Conservation (phyloP, 2,797 vertebrate genomes). For the Mastacembelus armatus region DNA sequence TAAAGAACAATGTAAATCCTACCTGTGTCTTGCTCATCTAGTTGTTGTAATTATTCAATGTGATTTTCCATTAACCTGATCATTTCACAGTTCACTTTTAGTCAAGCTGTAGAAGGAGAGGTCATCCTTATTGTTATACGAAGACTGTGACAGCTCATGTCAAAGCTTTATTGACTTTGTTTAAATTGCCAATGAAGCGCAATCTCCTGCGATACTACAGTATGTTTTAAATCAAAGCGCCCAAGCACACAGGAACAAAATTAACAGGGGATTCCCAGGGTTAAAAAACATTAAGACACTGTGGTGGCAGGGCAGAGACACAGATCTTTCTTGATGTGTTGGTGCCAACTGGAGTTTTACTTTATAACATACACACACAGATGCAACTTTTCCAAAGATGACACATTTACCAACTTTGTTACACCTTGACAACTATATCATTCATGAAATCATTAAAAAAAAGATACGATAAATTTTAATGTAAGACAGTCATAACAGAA, state of each 20-base stretch:
- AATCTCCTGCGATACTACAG: slow-evolving; percentile 2
- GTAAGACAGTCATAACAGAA: background rate
- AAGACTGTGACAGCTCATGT: slow-evolving; percentile 6
- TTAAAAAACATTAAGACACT: slow-evolving; percentile 15
- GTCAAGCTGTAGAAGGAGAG: no score
- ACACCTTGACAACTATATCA: background rate
- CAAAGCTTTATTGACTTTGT: background rate
- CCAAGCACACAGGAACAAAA: slow-evolving; percentile 32
- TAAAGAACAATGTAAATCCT: background rate
- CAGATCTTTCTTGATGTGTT: slow-evolving; percentile 55
- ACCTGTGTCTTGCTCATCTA: background rate
- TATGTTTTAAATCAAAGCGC: slow-evolving; percentile 27
- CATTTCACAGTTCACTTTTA: no score
- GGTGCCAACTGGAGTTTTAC: slow-evolving; percentile 27
- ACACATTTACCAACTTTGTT: background rate
- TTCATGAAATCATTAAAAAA: background rate
- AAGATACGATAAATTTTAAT: no score
- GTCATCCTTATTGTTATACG: background rate
- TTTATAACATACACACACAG: background rate
- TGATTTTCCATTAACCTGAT: no score
- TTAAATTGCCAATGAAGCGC: slow-evolving; percentile 3
- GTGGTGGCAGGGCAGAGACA: slow-evolving; percentile 39
- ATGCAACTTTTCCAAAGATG: background rate
- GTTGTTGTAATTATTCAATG: no score
- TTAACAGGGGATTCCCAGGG: slow-evolving; percentile 43